Evolutionary conservation across 2,888 invertebrate species (phyloP), one percentile per base, ranked within the genome.

Genomic region (Lepidochrysops patricia): DNA sequence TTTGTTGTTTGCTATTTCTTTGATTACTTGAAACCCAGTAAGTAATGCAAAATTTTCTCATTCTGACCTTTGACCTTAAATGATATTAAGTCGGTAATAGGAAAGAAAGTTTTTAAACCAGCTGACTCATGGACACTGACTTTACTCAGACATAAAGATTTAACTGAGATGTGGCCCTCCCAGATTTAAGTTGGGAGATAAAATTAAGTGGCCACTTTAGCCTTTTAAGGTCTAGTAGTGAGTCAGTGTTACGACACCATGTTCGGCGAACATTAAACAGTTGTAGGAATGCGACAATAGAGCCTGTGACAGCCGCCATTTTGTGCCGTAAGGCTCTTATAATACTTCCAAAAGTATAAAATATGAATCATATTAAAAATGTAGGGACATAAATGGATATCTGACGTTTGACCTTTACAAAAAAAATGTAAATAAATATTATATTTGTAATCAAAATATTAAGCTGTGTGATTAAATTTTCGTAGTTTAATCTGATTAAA

Each of bases 211-310:
- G 54, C 5, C 15, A 32, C 27, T 54, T 29, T 54, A 19, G 29
- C 54, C 54, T 32, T 54, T 32, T 54, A 19, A 13, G 50, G 43
- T 9, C 50, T 50, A 26, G 26, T 5, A 6, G 15, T 54, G 54
- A 54, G 54, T 54, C 54, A 54, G 32, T 54, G 29, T 54, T 54
- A 32, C 19, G 48, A 49, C 23, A 32, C 54, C 19, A 32, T 27
- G 3, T 43, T 43, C 19, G 43, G 19, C n/a, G 52, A 15, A 32
- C 54, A 19, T 52, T 13, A 29, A 29, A 27, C 52, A 3, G 3
- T 52, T 52, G 48, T 25, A 9, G 29, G 27, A 29, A 19, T 29
- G 29, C 6, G 54, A 54, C 50, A 15, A 4, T 48, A 7, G 4
- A 29, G 23, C 15, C 48, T 19, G 43, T 19, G 13, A 43, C 23